Evolutionary conservation across 2,113 vertebrate species (phyloP).

Genomic region (Tylochromis polylepis): DNA sequence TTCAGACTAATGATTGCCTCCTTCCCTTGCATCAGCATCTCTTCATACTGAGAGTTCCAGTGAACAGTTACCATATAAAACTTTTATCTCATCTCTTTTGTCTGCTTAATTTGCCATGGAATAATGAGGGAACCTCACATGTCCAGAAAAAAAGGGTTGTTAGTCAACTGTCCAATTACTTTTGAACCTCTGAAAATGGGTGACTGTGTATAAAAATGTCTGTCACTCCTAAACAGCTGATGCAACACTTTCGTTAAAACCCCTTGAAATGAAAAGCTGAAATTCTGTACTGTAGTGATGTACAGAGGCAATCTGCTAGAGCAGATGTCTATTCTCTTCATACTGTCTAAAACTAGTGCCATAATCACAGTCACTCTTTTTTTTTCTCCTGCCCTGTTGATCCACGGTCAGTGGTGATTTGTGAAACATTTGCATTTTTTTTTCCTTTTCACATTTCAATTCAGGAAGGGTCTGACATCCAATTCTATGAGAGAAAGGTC

Average conservation of each 20-base stretch:
- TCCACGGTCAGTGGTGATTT: constrained; percentile 16
- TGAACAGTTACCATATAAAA: background rate
- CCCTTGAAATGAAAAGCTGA: background rate
- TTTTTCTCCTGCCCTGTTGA: constrained; percentile 20
- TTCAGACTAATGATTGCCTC: background rate
- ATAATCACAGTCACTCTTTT: constrained; percentile 30
- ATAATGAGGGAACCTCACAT: background rate
- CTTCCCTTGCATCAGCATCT: background rate
- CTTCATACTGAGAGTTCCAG: background rate
- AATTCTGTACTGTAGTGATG: background rate
- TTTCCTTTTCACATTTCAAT: constrained; percentile 14
- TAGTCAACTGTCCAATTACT: background rate
- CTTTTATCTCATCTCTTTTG: background rate
- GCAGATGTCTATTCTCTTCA: constrained; percentile 15
- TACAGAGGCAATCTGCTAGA: constrained; percentile 2
- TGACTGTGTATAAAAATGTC: background rate
- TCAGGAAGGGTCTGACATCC: constrained; percentile 31
- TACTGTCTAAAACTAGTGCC: constrained; percentile 6
- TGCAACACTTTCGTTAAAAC: background rate
- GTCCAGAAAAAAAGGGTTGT: background rate
- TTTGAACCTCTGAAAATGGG: background rate
- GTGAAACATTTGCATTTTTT: constrained; percentile 25
- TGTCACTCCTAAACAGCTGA: background rate
- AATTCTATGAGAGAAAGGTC: constrained; percentile 22
- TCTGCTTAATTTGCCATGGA: background rate